Evolutionary conservation across 2,113 vertebrate species (phyloP), one percentile per base, ranked within the genome.

Genomic region (Coregonus clupeaformis): DNA sequence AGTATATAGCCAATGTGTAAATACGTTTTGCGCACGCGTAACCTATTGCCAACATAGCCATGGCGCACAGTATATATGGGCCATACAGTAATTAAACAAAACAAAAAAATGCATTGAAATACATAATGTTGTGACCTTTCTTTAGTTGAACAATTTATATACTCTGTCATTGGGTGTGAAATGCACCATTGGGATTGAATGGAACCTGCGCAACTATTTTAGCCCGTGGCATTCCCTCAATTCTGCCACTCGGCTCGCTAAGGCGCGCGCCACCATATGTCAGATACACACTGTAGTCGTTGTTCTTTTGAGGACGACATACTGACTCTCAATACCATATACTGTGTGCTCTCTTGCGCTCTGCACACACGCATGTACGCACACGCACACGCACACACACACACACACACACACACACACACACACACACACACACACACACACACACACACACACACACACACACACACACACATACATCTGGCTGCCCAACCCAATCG

Each of bases 401-500:
- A 64, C 22, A 18, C 68, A 81, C 71, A 71, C 59, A 65, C 71
- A 63, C 32, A 12, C 32, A 71, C 69, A 71, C 49, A 71, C 69
- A 71, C 63, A 2, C 47, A 25, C 69, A 22, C 45, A 57, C 67
- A 67, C 27, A 59, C 25, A 68, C 74, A 75, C 47, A 76, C 24
- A 30, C 22, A 62, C 68, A 64, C 70, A 30, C 71, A 68, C 57
- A 65, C 60, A 69, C 73, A 30, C 18, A 36, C 72, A 24, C 49
- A 32, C 72, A 30, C 69, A 24, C 57, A 45, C 68, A 69, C 42
- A 27, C 76, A 80, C 72, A 77, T 75, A 85, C 59, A 66, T 73
- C 80, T 89, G 89, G 81, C 87, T 83, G 70, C 63, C 62, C 75
- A 85, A 88, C 83, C 86, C 80, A 85, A 83, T 87, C 85, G 80